These are phyloP conservation scores for Notoglanidium macrostoma DNA, from an alignment of 2,797 vertebrate genomes.

Conservation along the genomic window DNA sequence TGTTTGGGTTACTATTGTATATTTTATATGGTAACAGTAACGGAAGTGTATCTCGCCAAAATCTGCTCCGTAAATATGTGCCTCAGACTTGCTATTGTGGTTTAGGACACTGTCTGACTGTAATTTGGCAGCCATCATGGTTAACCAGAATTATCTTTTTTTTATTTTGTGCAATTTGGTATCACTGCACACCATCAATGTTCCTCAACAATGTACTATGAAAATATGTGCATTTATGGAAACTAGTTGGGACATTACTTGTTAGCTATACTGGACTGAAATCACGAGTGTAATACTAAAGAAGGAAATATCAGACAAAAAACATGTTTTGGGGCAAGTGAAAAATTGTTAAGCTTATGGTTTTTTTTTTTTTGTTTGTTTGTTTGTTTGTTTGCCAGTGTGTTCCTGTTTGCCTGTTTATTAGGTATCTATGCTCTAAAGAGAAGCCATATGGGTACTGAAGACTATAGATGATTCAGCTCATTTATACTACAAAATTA, in stretches of 20 bases:
- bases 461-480: neutral
- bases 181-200: neutral
- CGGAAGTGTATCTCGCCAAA: no score
- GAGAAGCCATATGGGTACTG: neutral
- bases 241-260: neutral
- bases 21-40: neutral
- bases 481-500: neutral
- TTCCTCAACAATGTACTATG: neutral
- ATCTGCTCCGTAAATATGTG: neutral
- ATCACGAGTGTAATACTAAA: neutral
- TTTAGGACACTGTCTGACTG: neutral
- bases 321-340: neutral
- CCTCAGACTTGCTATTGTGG: neutral
- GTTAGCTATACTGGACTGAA: neutral
- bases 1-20: neutral
- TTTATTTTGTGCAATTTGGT: neutral
- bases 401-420: neutral
- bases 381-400: neutral
- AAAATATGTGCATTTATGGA: neutral
- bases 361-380: neutral
- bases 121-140: neutral
- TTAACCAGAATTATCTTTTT: neutral
- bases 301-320: neutral
- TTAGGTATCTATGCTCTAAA: neutral
- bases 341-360: neutral